These are phyloP conservation scores for Turritopsis rubra DNA, from an alignment of 30 jellyfish, hydroid and myxozoan species.

Conservation along the genomic window DNA sequence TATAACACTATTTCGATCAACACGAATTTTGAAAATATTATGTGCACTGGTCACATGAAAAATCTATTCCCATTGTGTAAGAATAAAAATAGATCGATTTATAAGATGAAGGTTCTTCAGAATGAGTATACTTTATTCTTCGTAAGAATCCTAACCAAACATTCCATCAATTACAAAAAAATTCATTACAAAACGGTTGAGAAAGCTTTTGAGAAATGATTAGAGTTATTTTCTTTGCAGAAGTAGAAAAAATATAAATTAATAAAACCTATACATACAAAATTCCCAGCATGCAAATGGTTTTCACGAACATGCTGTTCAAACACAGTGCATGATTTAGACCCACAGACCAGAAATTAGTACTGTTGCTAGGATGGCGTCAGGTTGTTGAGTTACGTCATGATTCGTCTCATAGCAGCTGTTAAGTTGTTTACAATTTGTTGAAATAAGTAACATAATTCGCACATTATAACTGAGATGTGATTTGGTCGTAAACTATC, in stretches of 20 bases:
- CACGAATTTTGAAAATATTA: neutral
- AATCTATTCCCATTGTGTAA: neutral
- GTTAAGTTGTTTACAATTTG: neutral
- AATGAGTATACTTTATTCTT: neutral
- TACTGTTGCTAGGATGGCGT: neutral
- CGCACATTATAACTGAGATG: too few relatives aligned
- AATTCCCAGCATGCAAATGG: conserved; percentile 27
- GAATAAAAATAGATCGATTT: neutral
- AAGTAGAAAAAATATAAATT: conserved; percentile 34
- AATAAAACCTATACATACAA: conserved; percentile 40
- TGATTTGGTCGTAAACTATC: neutral
- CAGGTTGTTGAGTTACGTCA: neutral
- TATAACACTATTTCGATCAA: neutral
- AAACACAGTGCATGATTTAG: conserved; percentile 12
- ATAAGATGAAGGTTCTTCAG: neutral
- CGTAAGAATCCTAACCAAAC: neutral
- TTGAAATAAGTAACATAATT: neutral
- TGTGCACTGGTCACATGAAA: neutral
- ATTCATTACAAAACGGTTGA: neutral
- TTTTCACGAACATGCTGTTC: conserved; percentile 1
- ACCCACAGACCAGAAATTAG: conserved; percentile 2
- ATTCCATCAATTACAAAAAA: neutral
- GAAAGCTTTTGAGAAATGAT: neutral
- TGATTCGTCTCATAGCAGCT: neutral
- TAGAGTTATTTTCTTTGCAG: neutral